Evolutionary conservation across 2,888 invertebrate genomes (phyloP).

Genomic region (Spodoptera littoralis): DNA sequence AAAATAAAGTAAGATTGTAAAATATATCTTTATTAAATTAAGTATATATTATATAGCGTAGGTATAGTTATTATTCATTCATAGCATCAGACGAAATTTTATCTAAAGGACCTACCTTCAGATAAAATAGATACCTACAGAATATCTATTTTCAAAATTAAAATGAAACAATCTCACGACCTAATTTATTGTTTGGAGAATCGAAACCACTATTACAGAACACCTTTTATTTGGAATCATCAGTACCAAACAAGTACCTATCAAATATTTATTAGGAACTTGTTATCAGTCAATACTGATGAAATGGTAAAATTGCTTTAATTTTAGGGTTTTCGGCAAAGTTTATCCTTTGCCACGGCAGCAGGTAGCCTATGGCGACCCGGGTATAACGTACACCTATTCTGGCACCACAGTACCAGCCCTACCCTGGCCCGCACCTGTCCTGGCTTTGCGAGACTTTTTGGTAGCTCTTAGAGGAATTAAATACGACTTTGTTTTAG

Average conservation of each 20-base stretch:
- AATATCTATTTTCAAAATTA: too few relatives aligned
- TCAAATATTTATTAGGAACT: too few relatives aligned
- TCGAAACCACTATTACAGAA: too few relatives aligned
- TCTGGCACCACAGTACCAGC: constrained; percentile 91
- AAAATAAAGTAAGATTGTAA: constrained; percentile 82
- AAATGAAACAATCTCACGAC: too few relatives aligned
- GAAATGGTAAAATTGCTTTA: background rate
- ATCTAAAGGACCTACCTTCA: too few relatives aligned
- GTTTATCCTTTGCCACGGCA: constrained; percentile 91
- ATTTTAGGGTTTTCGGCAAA: constrained; percentile 90
- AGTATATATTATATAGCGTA: background rate
- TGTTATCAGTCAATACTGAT: too few relatives aligned
- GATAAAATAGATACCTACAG: too few relatives aligned
- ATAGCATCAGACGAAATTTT: too few relatives aligned
- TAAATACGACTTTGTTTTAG: constrained; percentile 90
- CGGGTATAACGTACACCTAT: constrained; percentile 90
- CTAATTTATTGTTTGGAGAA: too few relatives aligned
- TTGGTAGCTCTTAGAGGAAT: constrained; percentile 85
- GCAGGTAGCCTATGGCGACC: constrained; percentile 91
- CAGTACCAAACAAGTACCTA: too few relatives aligned
- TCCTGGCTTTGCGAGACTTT: constrained; percentile 85
- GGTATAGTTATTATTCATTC: too few relatives aligned
- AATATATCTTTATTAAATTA: background rate
- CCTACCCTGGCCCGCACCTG: constrained; percentile 89
- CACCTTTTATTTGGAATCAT: too few relatives aligned